Conservation (phyloP, 2,888 invertebrate species). For the Atherix ibis region DNA sequence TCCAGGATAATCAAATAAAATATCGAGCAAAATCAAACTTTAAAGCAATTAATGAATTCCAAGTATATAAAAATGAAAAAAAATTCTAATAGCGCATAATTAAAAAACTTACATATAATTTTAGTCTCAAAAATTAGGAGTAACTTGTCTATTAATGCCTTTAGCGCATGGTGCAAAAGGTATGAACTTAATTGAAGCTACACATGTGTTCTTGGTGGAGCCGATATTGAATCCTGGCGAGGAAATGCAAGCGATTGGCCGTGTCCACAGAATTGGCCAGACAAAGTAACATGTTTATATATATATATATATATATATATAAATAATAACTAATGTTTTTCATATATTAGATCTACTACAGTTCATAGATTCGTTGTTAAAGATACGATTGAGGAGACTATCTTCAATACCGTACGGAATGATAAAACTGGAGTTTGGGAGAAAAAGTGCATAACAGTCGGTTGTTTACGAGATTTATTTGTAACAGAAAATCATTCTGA, state of each 20-base stretch:
- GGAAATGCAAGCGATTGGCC: slow-evolving; percentile 60
- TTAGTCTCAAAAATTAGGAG: slow-evolving; percentile 27
- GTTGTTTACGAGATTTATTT: slow-evolving; percentile 30
- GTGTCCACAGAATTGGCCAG: slow-evolving; percentile 67
- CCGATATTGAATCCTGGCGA: slow-evolving; percentile 56
- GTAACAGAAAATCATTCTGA: no score
- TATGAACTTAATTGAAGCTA: slow-evolving; percentile 61
- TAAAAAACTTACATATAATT: no score
- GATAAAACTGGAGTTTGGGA: slow-evolving; percentile 32
- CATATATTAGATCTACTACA: slow-evolving; percentile 35
- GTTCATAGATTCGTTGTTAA: slow-evolving; percentile 55
- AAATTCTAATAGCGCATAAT: no score
- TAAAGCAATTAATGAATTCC: slow-evolving; percentile 34
- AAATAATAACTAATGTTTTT: neutral
- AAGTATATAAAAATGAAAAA: slow-evolving; percentile 34
- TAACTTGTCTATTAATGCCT: slow-evolving; percentile 49
- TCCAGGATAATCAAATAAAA: slow-evolving; percentile 19
- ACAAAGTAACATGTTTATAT: slow-evolving; percentile 34
- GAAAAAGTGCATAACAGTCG: slow-evolving; percentile 31
- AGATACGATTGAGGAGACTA: slow-evolving; percentile 55
- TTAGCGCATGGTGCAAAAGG: slow-evolving; percentile 57
- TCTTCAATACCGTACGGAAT: slow-evolving; percentile 35
- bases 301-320: slow-evolving; percentile 21
- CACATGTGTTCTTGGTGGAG: slow-evolving; percentile 58
- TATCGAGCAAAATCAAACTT: slow-evolving; percentile 21